Evolutionary conservation across 2,888 invertebrate genomes (phyloP).

Genomic region (Drosophila acutilabella): DNA sequence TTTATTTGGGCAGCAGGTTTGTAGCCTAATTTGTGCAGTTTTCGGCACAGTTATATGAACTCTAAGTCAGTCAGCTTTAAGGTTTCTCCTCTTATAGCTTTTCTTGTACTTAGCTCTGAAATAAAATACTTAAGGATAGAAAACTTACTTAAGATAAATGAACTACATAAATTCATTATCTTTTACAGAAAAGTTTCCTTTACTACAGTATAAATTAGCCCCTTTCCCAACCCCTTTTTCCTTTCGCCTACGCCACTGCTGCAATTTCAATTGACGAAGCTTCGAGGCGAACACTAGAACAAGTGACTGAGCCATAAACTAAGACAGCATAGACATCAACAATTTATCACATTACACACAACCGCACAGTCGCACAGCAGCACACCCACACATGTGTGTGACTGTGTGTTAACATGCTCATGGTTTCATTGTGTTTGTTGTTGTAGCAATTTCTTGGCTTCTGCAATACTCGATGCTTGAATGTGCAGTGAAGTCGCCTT

Average conservation of each 20-base stretch:
- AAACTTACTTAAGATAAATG: no score
- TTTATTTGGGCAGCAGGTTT: no score
- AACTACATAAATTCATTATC: no score
- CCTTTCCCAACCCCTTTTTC: neutral
- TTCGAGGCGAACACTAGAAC: conserved; percentile 30
- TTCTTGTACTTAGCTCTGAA: no score
- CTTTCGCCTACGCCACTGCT: conserved; percentile 33
- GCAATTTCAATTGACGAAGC: conserved; percentile 46
- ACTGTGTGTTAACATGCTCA: conserved; percentile 7
- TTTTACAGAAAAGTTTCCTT: neutral
- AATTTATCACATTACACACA: conserved; percentile 20
- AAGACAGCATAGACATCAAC: conserved; percentile 37
- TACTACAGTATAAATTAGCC: neutral
- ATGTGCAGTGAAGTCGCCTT: conserved; percentile 26
- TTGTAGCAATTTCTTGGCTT: conserved; percentile 30
- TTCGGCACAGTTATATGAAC: no score
- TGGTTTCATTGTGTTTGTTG: neutral
- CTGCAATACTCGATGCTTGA: conserved; percentile 35
- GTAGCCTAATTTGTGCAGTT: neutral
- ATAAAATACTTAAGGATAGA: no score
- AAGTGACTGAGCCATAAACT: conserved; percentile 61
- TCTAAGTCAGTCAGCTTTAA: no score
- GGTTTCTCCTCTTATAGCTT: no score
- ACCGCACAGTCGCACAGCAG: neutral
- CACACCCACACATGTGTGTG: neutral